Evolutionary conservation across 2,888 invertebrate species (phyloP).

Genomic region (Phyto melanocephala): DNA sequence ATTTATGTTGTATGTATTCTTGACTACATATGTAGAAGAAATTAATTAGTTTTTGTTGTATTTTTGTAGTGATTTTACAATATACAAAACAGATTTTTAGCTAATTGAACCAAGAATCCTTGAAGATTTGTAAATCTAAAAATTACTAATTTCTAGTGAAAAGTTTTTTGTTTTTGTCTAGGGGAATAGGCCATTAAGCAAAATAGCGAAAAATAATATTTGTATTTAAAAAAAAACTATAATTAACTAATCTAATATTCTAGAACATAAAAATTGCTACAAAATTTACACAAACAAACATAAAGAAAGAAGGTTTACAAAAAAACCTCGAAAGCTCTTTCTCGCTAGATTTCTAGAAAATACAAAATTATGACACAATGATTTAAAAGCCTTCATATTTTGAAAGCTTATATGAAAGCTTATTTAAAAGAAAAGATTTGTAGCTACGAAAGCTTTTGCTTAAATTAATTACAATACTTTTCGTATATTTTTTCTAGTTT

Average conservation of each 20-base stretch:
- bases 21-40: constrained; percentile 22
- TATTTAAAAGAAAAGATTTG: neutral
- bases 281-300: constrained; percentile 8
- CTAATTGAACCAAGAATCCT: constrained; percentile 37
- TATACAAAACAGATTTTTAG: constrained; percentile 11
- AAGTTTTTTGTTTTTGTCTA: neutral
- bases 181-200: constrained; percentile 39
- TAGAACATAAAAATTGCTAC: constrained; percentile 14
- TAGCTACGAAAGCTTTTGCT: constrained; percentile 8
- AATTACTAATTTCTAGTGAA: constrained; percentile 19
- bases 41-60: neutral
- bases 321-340: constrained; percentile 52
- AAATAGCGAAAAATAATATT: constrained; percentile 30
- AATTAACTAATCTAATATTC: constrained; percentile 32
- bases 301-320: constrained; percentile 39
- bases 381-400: neutral
- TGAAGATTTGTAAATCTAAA: constrained; percentile 11
- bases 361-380: neutral
- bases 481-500: neutral
- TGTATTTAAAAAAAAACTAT: constrained; percentile 28
- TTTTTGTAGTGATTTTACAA: constrained; percentile 23
- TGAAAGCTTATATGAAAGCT: constrained; percentile 13
- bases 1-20: constrained; percentile 42
- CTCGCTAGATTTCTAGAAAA: constrained; percentile 7
- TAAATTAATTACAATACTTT: neutral